phyloP scores from a whole-genome alignment of 2,113 vertebrate genomes.

The Tyrannus savana region DNA sequence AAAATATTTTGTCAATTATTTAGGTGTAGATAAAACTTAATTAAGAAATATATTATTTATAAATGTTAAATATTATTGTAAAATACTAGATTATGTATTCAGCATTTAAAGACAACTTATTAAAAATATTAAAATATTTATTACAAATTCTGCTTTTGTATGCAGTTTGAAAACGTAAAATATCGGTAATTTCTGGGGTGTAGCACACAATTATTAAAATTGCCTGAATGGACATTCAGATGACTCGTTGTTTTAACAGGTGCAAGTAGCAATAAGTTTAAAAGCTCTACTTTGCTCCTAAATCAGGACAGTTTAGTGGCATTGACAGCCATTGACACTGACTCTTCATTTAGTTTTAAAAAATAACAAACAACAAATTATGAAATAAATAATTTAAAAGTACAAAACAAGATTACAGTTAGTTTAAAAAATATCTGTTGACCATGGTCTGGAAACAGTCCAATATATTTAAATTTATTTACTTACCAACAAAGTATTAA shows the following conservation, averaged over 20 bases:
- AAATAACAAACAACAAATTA: not conserved
- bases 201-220: not conserved
- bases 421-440: not conserved
- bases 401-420: not conserved
- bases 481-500: not conserved
- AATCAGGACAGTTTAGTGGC: not conserved
- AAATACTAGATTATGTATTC: not conserved
- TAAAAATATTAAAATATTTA: not conserved
- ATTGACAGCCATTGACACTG: not conserved
- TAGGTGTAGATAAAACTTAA: not conserved
- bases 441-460: not conserved
- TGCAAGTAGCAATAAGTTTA: not conserved
- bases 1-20: not conserved
- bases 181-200: not conserved
- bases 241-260: slow-evolving; percentile 56
- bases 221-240: not conserved
- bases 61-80: not conserved
- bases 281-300: not conserved
- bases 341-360: not conserved
- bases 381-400: not conserved
- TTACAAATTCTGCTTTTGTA: not conserved
- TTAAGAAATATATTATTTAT: not conserved
- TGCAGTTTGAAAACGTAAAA: not conserved
- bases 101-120: not conserved
- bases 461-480: not conserved